These are phyloP conservation scores for Pluvialis apricaria DNA, from an alignment of 2,113 vertebrate genomes.

Conservation along the genomic window DNA sequence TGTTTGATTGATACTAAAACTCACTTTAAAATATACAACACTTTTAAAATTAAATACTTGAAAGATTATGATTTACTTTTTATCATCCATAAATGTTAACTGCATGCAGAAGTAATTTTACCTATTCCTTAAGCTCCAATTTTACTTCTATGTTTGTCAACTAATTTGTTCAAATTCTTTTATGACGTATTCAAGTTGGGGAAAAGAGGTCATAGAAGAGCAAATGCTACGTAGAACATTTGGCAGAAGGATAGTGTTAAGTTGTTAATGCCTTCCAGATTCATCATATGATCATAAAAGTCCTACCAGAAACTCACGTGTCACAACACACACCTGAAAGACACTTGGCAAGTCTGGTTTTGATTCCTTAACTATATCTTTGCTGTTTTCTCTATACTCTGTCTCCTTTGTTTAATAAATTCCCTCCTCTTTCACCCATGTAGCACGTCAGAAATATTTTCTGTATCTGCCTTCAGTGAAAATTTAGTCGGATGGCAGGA, in stretches of 20 bases:
- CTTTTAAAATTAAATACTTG: not conserved
- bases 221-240: not conserved
- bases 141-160: not conserved
- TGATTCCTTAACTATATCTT: not conserved
- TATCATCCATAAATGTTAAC: not conserved
- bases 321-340: not conserved
- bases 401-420: not conserved
- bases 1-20: not conserved
- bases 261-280: slow-evolving; percentile 3
- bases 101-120: not conserved
- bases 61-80: not conserved
- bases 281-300: slow-evolving; percentile 12
- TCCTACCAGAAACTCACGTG: not conserved
- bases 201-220: not conserved
- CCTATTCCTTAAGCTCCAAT: not conserved
- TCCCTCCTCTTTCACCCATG: accelerated
- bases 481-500: not conserved
- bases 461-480: not conserved
- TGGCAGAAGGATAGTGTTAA: slow-evolving; percentile 8
- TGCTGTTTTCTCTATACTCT: not conserved
- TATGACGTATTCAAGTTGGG: not conserved
- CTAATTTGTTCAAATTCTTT: not conserved
- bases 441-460: not conserved
- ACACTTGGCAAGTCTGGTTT: not conserved
- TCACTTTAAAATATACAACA: not conserved